Base-by-base conservation (phyloP, 64 coral and sea anemone genomes). In the Stichodactyla helianthus region DNA sequence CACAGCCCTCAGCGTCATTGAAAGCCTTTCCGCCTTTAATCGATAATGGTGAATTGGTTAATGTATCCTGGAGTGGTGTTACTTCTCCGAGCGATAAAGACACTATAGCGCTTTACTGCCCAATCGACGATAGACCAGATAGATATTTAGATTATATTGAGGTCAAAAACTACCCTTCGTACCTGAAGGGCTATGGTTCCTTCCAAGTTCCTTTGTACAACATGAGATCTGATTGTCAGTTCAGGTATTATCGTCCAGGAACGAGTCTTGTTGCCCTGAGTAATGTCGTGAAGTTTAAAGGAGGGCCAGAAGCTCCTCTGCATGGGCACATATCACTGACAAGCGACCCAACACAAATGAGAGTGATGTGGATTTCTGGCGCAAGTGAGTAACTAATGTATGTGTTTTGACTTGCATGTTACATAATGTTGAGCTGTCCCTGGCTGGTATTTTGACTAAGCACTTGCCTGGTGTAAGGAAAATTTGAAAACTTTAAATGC, bases 281-380 rank as follows among this genome's bases (percentile, higher is more conserved):
- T 61, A 86, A 92, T 55, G n/a, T 92, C 16, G 79, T 95, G 0
- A 89, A 25, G 85, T 95, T 95, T 83, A 53, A 89, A 50, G 94
- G 94, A 59, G 94, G 94, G 19, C 16, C 79, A 4, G 71, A 52
- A 22, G 85, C 80, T 19, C 94, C 94, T 14, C 50, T 95, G 8
- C 94, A 95, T 51, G 90, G 90, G 18, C 94, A 95, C 28, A 52
- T 95, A 50, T 77, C 94, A 51, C 91, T 95, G 13, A 92, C 90
- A 7, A 82, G 82, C 23, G 53, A 57, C 6, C 88, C 85, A 20
- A 88, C 83, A 52, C 83, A 95, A 76, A 95, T 95, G 94, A 87
- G 94, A 53, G 83, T 94, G 0, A 98, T 98, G 96, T 98, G 96
- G 96, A 93, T 98, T 56, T 98, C 96, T 53, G 96, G 96, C 44